Evolutionary conservation across 2,797 vertebrate genomes (phyloP).

Genomic region (Lagorchestes hirsutus): DNA sequence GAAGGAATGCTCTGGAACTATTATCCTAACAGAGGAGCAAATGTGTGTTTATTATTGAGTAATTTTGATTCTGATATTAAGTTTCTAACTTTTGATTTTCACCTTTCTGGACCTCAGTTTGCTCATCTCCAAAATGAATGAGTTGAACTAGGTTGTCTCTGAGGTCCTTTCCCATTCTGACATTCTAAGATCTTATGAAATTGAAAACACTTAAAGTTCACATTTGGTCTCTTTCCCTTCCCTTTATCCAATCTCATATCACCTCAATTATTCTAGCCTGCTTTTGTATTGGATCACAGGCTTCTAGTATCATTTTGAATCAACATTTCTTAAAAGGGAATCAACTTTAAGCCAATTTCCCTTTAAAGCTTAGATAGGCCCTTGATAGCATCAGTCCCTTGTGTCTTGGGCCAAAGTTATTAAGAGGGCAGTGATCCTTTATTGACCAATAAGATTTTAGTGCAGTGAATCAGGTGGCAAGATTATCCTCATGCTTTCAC

Average conservation of each 20-base stretch:
- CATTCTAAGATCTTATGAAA: not conserved
- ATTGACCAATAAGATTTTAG: not conserved
- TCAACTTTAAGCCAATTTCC: not conserved
- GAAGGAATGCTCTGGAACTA: not conserved
- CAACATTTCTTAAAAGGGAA: not conserved
- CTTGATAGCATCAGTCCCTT: not conserved
- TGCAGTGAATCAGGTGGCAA: not conserved
- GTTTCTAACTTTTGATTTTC: not conserved
- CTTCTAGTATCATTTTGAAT: not conserved
- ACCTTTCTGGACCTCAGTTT: not conserved
- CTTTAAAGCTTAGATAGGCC: not conserved
- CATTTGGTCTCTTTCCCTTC: not conserved
- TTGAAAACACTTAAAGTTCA: not conserved
- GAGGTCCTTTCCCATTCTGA: not conserved
- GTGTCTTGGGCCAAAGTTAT: not conserved
- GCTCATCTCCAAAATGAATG: not conserved
- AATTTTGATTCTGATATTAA: not conserved
- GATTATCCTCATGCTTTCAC: not conserved
- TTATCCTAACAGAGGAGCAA: not conserved
- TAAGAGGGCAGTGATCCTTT: not conserved
- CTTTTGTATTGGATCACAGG: not conserved
- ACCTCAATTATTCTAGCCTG: not conserved
- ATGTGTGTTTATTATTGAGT: not conserved
- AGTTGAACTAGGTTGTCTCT: not conserved
- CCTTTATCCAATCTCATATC: not conserved